Evolutionary conservation across 2,797 vertebrate genomes (phyloP).

Genomic region (Halcyon leucocephala): DNA sequence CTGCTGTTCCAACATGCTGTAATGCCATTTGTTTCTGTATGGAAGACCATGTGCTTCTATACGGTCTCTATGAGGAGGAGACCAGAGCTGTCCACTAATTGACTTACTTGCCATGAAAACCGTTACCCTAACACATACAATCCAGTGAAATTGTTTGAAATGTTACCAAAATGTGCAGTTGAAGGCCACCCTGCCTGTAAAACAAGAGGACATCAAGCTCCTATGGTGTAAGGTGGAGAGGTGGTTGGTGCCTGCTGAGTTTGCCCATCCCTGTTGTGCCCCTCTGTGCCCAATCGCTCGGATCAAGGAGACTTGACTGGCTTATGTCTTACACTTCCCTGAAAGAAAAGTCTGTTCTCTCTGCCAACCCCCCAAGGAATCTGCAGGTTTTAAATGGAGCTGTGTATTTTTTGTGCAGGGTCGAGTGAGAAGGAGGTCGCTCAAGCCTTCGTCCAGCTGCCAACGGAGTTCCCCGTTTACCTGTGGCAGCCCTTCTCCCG

Average conservation of each 20-base stretch:
- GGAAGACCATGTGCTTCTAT: background rate
- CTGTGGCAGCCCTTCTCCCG: slow-evolving; percentile 88
- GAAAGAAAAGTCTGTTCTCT: background rate
- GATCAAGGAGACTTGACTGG: background rate
- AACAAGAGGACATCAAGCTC: background rate
- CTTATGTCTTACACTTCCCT: background rate
- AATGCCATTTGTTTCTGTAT: background rate
- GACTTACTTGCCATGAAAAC: background rate
- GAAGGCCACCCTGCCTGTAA: background rate
- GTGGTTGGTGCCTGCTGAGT: background rate
- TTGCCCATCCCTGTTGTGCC: background rate
- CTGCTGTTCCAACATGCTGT: background rate
- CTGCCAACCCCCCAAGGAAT: background rate
- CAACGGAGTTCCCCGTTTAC: slow-evolving; percentile 88
- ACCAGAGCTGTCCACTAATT: background rate
- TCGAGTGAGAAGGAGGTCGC: slow-evolving; percentile 83
- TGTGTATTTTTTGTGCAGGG: slow-evolving; percentile 40
- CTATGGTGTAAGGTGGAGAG: background rate
- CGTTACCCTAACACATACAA: background rate
- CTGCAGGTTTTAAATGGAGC: background rate
- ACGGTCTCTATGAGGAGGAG: background rate
- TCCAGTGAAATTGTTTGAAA: background rate
- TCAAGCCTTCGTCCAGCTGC: slow-evolving; percentile 80
- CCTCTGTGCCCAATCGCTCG: background rate
- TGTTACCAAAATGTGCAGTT: background rate